Percentiles rank a stretch among this genome's conserved stretches.
Conservation (phyloP, 2,888 invertebrate species). For the Latrodectus elegans region DNA sequence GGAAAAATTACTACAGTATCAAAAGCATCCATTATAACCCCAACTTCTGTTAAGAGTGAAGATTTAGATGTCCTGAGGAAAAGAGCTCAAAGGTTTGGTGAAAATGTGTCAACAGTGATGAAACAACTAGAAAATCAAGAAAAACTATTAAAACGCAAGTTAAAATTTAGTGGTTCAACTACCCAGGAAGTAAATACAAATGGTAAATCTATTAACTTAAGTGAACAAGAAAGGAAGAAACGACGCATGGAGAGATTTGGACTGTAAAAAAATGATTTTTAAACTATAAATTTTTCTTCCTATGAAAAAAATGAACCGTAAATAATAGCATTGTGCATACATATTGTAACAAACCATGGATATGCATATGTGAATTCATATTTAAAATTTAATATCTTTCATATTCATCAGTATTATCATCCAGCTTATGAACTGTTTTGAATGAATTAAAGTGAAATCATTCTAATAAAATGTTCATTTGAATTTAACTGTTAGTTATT, state of each 20-base stretch:
- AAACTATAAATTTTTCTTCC: background rate
- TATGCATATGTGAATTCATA: too few species aligned
- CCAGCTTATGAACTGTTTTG: too few species aligned
- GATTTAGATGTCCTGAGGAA: slow-evolving; percentile 40
- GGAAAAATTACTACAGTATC: background rate
- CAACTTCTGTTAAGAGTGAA: background rate
- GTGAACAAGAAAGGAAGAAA: background rate
- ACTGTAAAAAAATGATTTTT: background rate
- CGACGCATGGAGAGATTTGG: background rate
- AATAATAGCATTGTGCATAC: too few species aligned
- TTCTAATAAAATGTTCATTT: too few species aligned
- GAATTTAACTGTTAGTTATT: too few species aligned
- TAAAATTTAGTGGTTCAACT: background rate
- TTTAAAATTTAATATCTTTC: too few species aligned
- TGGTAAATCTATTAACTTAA: background rate
- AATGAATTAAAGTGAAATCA: too few species aligned
- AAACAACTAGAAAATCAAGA: slow-evolving; percentile 12
- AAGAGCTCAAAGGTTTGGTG: slow-evolving; percentile 63
- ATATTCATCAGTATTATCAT: too few species aligned
- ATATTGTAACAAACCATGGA: too few species aligned
- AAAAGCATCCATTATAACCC: background rate
- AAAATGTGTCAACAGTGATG: slow-evolving; percentile 59
- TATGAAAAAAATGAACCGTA: too few species aligned
- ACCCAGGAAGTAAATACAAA: background rate
- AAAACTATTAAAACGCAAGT: background rate